Evolutionary conservation across 2,113 vertebrate species (phyloP).

Genomic region (Sceloporus undulatus): DNA sequence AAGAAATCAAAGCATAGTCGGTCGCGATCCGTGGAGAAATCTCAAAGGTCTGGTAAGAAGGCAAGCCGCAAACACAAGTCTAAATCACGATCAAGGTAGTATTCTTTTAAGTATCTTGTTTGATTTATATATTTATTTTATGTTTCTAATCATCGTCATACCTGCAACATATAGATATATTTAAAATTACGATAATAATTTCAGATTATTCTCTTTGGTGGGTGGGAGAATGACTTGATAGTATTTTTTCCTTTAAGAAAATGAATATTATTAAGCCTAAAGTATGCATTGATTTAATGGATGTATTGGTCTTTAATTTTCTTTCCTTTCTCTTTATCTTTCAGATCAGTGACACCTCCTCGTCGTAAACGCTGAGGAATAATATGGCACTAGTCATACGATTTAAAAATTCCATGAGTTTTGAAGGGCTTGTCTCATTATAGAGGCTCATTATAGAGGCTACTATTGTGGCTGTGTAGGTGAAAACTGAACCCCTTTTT

Average conservation of each 20-base stretch:
- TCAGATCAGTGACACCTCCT: conserved; percentile 92
- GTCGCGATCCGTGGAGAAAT: conserved; percentile 97
- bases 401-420: conserved; percentile 99
- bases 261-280: conserved; percentile 75
- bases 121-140: conserved; percentile 72
- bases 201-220: conserved; percentile 70
- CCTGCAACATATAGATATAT: conserved; percentile 73
- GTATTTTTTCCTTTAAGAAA: conserved; percentile 63
- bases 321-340: conserved; percentile 79
- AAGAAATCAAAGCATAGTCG: conserved; percentile 99
- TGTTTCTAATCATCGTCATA: conserved; percentile 78
- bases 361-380: conserved; percentile 95
- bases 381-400: conserved; percentile 85
- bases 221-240: conserved; percentile 72
- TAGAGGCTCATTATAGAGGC: conserved; percentile 99
- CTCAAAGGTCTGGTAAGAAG: conserved; percentile 99
- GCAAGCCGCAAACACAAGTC: conserved; percentile 99
- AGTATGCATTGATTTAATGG: conserved; percentile 76
- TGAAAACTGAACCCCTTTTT: conserved; percentile 88
- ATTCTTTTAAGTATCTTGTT: conserved; percentile 91
- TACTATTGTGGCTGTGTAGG: conserved; percentile 93
- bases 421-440: conserved; percentile 99
- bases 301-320: conserved; percentile 73
- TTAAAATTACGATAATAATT: conserved; percentile 75
- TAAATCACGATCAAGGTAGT: conserved; percentile 99